Conservation (phyloP, 2,888 invertebrate species). For the Drosophila nr. perissopoda region DNA sequence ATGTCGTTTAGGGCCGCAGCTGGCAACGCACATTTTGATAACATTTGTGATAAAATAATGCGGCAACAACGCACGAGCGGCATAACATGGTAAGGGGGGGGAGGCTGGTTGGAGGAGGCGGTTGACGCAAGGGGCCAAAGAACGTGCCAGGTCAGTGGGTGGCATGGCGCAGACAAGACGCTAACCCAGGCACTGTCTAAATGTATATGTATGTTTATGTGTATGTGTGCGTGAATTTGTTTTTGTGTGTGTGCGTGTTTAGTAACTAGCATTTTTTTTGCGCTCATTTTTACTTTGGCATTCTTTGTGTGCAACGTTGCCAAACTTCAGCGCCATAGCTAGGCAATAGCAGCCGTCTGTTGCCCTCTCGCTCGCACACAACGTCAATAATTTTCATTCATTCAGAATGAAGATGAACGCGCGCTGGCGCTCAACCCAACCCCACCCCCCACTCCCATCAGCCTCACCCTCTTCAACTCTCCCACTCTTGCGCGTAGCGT, state of each 20-base stretch:
- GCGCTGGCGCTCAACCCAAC: not conserved
- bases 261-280: conserved; percentile 72
- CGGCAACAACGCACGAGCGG: conserved; percentile 73
- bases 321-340: conserved; percentile 52
- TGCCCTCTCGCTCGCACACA: conserved; percentile 18
- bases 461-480: not conserved
- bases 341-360: conserved; percentile 1
- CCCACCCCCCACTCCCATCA: not conserved
- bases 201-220: conserved; percentile 3
- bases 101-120: not conserved
- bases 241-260: conserved; percentile 41
- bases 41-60: conserved; percentile 79
- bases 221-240: not conserved
- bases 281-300: conserved; percentile 75
- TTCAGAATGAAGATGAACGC: conserved; percentile 62
- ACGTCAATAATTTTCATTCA: conserved; percentile 75
- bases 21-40: conserved; percentile 80
- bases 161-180: conserved; percentile 66
- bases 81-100: not conserved
- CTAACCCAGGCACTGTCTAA: conserved; percentile 25
- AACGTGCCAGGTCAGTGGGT: conserved; percentile 80
- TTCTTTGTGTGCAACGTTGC: conserved; percentile 66
- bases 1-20: conserved; percentile 58
- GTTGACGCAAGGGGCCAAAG: conserved; percentile 10
- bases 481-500: not conserved